These are phyloP conservation scores for Emydura subglobosa DNA, from an alignment of 2,113 vertebrate genomes.

Conservation along the genomic window DNA sequence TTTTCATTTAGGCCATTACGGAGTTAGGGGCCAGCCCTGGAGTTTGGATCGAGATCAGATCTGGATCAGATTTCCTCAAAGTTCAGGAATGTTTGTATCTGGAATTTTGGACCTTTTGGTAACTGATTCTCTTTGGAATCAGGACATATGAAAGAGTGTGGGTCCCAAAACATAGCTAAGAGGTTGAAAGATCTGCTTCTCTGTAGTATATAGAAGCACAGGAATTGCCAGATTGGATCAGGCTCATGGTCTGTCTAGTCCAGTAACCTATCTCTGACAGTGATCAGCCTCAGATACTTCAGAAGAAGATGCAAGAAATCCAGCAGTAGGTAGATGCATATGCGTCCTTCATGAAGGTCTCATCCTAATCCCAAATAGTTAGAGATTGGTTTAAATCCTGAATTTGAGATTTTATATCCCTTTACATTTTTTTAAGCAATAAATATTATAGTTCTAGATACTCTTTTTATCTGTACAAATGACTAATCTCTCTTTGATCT, in stretches of 20 bases:
- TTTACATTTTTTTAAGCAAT: not conserved
- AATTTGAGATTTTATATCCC: not conserved
- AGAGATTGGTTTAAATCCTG: not conserved
- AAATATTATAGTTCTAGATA: not conserved
- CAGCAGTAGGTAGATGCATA: not conserved
- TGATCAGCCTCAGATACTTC: not conserved
- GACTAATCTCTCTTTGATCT: not conserved
- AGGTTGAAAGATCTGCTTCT: not conserved
- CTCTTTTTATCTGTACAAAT: accelerated
- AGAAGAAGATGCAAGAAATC: not conserved
- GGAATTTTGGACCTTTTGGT: not conserved
- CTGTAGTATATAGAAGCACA: not conserved
- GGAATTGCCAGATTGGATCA: not conserved
- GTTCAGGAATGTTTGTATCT: accelerated
- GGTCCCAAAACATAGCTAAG: not conserved
- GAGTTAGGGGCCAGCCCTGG: not conserved
- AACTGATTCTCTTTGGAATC: not conserved
- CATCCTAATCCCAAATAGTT: not conserved
- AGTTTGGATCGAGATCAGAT: not conserved
- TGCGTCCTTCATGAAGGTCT: accelerated
- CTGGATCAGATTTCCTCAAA: not conserved
- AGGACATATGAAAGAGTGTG: not conserved
- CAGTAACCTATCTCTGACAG: not conserved
- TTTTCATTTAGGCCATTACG: not conserved
- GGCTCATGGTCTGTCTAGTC: not conserved